Base-by-base conservation (phyloP, 2,888 invertebrate species). In the Volucella inflata region DNA sequence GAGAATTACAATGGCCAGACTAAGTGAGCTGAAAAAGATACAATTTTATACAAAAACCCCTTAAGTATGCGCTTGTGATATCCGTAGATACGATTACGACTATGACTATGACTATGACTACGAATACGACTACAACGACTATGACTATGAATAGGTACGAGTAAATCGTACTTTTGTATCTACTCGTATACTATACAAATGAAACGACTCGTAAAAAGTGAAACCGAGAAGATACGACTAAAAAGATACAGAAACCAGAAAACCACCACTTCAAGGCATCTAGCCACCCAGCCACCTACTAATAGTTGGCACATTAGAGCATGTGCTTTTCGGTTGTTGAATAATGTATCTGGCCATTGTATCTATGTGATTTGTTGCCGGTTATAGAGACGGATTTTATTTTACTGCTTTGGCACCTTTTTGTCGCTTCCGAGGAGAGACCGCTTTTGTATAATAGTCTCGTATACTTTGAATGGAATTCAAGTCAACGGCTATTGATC, bases 251-350 rank as follows among this genome's bases (percentile, higher is more conserved):
- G 74, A 74, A 51, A 40, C 50, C 50, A 60, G 40, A 46, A 48
- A 30, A 30, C 30, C 30, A 30, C 30, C 30, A 30, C 30, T 30
- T 30, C 30, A 30, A n/a, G 30, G 30, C 30, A 30, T 30, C 30
- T 30, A 30, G 30, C 30, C 30, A 30, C 30, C 11, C 17, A 44
- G 42, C 48, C 50, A 50, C 38, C 38, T 40, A 46, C 74, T 79
- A 62, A 75, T 75, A 68, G 75, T 80, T 80, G 75, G 44, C 75
- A 80, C 80, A 75, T 80, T 75, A 50, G 59, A 79, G 68, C 74
- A 48, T 62, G 21, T 80, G 75, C 75, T 74, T 67, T 74, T 79
- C 55, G 60, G 38, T 50, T 30, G 30, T 30, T 67, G 75, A 65
- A 75, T 75, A 75, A 75, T 75, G 65, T 50, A 59, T 75, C 50